Evolutionary conservation across 2,888 invertebrate species (phyloP).

Genomic region (Zonitis immaculata): DNA sequence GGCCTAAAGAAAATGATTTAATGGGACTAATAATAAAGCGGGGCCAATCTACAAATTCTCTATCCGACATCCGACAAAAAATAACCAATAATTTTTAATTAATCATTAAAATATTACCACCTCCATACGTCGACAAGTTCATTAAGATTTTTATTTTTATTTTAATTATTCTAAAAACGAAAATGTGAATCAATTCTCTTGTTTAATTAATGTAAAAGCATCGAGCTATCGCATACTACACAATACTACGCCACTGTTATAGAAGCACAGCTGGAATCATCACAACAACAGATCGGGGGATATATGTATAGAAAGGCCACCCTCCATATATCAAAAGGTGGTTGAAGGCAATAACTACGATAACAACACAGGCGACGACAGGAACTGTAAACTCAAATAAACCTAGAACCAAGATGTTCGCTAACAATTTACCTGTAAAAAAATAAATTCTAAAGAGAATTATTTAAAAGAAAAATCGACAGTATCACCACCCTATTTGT

Average conservation of each 20-base stretch:
- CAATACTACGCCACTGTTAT: constrained; percentile 9
- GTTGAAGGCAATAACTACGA: constrained; percentile 8
- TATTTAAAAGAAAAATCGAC: not conserved
- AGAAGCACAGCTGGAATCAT: constrained; percentile 14
- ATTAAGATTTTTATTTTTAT: not conserved
- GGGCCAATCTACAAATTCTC: constrained; percentile 7
- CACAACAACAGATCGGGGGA: constrained; percentile 12
- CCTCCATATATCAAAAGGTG: constrained; percentile 6
- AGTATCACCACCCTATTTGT: not conserved
- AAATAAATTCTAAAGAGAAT: no score
- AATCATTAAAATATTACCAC: not conserved
- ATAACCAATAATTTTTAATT: not conserved
- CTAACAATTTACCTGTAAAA: no score
- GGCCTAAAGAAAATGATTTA: constrained; percentile 34
- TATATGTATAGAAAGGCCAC: constrained; percentile 12
- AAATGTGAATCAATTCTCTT: constrained; percentile 5
- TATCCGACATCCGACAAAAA: not conserved
- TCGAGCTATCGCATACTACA: constrained; percentile 7
- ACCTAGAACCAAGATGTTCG: no score
- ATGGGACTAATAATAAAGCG: constrained; percentile 28
- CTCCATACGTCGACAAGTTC: not conserved
- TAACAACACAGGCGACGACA: no score
- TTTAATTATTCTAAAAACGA: constrained; percentile 15
- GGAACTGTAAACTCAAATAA: not conserved
- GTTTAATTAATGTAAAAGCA: constrained; percentile 19